Evolutionary conservation across 2,797 vertebrate species (phyloP), one percentile per base, ranked within the genome.

Genomic region (Pogoniulus pusillus): DNA sequence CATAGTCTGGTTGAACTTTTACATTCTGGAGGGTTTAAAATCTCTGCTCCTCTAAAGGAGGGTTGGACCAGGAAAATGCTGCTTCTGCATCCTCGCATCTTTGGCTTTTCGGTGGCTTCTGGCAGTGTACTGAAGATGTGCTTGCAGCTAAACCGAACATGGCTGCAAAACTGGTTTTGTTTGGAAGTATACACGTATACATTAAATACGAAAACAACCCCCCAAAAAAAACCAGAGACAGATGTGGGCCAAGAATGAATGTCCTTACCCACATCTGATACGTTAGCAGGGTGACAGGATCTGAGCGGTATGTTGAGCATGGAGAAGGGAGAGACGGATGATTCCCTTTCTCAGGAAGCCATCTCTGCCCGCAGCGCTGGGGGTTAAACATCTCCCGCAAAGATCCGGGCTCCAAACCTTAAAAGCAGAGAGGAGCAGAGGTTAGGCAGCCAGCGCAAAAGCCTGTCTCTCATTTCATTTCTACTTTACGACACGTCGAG

Each of bases 391-490:
- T 5, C 35, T 47, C 75, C 82, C 2, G 29, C 73, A 59, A 45
- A 78, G 76, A 9, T 37, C n/a, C 43, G 2, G 8, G 9, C 47
- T 66, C 58, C 51, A 12, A 72, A 18, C 0, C 4, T 5, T 9
- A 30, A 64, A 54, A 59, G 70, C 35, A 32, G 60, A 62, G 45
- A 20, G 58, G 58, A 87, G 57, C 68, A 80, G 87, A 72, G 78
- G 65, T 86, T 86, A 80, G 70, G 68, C 8, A 45, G 70, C 1
- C 34, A 81, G 59, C 1, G 30, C 55, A 73, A 53, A 45, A 92
- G 37, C 45, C 54, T 81, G 91, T 17, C 70, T 94, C 90, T 82
- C 77, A 66, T 90, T 93, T 65, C n/a, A 6, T 30, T 83, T 53
- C 62, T 68, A 4, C 64, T 90, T 91, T 87, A 84, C 34, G 62